These are phyloP conservation scores for Glareola pratincola DNA, from an alignment of 2,113 vertebrate genomes.

Conservation along the genomic window DNA sequence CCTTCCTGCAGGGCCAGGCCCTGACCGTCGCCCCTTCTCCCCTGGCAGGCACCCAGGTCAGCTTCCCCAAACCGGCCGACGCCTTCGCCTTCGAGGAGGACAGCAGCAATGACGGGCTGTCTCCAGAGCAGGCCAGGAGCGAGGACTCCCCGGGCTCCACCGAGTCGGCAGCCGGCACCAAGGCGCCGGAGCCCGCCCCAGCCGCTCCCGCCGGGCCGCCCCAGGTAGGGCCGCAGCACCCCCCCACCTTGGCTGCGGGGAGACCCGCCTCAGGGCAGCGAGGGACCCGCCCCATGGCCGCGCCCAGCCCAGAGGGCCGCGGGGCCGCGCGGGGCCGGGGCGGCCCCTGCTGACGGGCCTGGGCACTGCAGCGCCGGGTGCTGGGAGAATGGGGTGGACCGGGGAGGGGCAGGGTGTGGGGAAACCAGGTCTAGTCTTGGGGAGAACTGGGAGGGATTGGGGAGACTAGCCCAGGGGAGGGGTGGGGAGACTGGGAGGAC, in stretches of 20 bases:
- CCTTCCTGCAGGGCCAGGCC: background rate
- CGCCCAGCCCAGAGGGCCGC: background rate
- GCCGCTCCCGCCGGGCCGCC: conserved; percentile 63
- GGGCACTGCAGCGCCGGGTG: background rate
- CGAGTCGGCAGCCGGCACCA: conserved; percentile 74
- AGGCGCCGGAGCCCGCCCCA: conserved; percentile 70
- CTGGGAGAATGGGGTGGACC: background rate
- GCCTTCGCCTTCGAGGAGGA: conserved; percentile 95
- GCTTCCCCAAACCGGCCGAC: conserved; percentile 85
- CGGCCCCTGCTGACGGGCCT: background rate
- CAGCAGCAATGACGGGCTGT: conserved; percentile 92
- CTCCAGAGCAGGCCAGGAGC: conserved; percentile 84
- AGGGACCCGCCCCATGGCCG: no score
- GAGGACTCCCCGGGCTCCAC: conserved; percentile 83
- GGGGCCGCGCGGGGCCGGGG: background rate
- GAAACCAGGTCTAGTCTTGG: no score
- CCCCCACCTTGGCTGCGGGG: no score
- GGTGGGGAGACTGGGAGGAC: background rate
- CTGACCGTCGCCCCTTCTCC: background rate
- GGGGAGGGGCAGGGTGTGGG: no score
- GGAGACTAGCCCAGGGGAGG: no score
- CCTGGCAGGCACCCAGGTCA: conserved; percentile 79
- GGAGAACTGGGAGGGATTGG: no score
- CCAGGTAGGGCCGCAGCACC: conserved; percentile 73
- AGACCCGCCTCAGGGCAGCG: no score